These are phyloP conservation scores for Tetropium fuscum DNA, from an alignment of 2,888 invertebrate genomes.

Conservation along the genomic window DNA sequence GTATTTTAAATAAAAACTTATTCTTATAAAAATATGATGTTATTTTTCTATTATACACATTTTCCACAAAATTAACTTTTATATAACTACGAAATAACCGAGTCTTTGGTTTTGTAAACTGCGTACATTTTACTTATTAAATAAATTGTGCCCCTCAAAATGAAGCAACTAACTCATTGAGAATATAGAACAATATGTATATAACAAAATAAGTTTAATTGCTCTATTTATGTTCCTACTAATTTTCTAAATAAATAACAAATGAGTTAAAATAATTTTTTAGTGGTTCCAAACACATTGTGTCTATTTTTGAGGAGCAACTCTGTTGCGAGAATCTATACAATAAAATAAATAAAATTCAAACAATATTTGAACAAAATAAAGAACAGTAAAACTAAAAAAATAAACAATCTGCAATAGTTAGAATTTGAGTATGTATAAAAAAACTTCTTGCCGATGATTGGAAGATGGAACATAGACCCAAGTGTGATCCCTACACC, in stretches of 20 bases:
- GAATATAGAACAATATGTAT: not conserved
- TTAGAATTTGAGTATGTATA: slow-evolving; percentile 17
- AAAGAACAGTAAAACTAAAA: slow-evolving; percentile 1
- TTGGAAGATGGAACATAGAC: slow-evolving; percentile 35
- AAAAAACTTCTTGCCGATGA: slow-evolving; percentile 34
- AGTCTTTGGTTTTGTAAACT: slow-evolving; percentile 19
- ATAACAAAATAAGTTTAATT: too few relatives aligned
- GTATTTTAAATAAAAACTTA: not conserved
- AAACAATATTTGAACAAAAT: slow-evolving; percentile 12
- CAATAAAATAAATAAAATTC: slow-evolving; percentile 5
- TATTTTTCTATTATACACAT: too few relatives aligned
- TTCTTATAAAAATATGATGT: too few relatives aligned
- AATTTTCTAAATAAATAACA: too few relatives aligned
- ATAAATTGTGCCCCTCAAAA: not conserved
- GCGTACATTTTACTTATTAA: slow-evolving; percentile 7
- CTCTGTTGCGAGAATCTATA: slow-evolving; percentile 6
- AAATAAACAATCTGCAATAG: slow-evolving; percentile 3
- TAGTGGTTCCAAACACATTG: not conserved
- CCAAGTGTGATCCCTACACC: slow-evolving; percentile 38
- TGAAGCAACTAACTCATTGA: not conserved
- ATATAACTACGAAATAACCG: slow-evolving; percentile 4
- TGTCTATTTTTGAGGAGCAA: slow-evolving; percentile 5
- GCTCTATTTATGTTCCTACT: too few relatives aligned
- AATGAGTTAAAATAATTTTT: too few relatives aligned
- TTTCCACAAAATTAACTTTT: not conserved